phyloP scores from a whole-genome alignment of 2,797 vertebrate genomes.

The Psittacula derbiana region DNA sequence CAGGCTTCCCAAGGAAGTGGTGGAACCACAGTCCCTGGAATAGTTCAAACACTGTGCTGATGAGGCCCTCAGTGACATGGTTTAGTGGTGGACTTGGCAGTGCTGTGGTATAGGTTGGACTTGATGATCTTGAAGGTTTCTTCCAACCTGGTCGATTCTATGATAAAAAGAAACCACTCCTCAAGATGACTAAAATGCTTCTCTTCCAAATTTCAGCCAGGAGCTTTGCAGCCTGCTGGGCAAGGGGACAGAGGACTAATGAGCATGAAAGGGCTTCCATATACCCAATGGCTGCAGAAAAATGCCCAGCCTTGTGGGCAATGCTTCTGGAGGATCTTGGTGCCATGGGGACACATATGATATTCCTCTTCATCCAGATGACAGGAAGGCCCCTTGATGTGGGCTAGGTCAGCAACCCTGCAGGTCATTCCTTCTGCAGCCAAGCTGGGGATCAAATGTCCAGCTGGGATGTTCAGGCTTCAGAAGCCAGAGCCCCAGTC shows the following conservation, averaged over 20 bases:
- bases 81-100: neutral
- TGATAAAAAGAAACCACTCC: neutral
- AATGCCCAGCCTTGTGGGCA: neutral
- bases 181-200: neutral
- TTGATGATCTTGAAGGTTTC: neutral
- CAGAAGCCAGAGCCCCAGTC: neutral
- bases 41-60: neutral
- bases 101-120: neutral
- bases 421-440: neutral
- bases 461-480: neutral
- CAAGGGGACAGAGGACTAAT: neutral
- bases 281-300: neutral
- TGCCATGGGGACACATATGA: too few relatives aligned
- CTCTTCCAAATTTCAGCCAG: neutral
- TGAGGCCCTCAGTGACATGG: neutral
- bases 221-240: neutral
- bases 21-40: neutral
- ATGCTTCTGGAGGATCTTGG: neutral
- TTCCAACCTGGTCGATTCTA: neutral
- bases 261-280: neutral
- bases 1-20: neutral
- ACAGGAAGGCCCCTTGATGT: neutral
- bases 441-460: neutral
- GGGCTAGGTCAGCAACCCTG: neutral
- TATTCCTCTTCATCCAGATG: neutral